Evolutionary conservation across 1,140 invertebrate species (phyloP).

Genomic region (Riptortus pedestris): DNA sequence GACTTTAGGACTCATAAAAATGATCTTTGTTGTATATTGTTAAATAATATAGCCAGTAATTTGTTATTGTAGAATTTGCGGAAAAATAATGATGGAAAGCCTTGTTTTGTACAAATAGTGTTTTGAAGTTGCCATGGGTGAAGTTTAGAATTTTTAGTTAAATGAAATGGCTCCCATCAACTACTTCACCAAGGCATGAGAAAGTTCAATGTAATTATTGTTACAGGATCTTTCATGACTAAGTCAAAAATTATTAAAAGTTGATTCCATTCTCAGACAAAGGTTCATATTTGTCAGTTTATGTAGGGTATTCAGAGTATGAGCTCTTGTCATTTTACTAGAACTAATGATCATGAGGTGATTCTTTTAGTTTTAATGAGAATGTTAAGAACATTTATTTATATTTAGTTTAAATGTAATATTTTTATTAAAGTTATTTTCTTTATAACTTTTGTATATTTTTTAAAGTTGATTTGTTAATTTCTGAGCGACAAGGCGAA

Average conservation of each 20-base stretch:
- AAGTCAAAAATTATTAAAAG: constrained; percentile 2
- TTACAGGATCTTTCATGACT: neutral
- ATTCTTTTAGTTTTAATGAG: constrained; percentile 4
- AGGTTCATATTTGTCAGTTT: constrained; percentile 16
- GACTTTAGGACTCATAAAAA: neutral
- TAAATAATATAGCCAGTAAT: constrained; percentile 9
- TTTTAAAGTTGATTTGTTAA: neutral
- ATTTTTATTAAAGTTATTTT: neutral
- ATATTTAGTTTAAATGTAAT: neutral
- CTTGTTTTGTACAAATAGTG: constrained; percentile 18
- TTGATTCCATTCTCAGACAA: constrained; percentile 9
- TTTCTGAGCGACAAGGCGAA: neutral
- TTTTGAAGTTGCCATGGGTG: neutral
- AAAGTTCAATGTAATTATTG: neutral
- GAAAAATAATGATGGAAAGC: constrained; percentile 10
- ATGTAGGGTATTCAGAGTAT: neutral
- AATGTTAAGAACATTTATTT: constrained; percentile 4
- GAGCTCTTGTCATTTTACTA: neutral
- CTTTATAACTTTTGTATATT: neutral
- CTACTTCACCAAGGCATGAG: neutral
- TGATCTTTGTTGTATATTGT: constrained; percentile 16
- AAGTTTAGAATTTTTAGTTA: constrained; percentile 10
- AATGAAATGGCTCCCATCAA: constrained; percentile 5
- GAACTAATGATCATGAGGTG: neutral
- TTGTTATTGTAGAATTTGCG: constrained; percentile 2